Evolutionary conservation across 2,113 vertebrate species (phyloP).

Genomic region (Alethe diademata): DNA sequence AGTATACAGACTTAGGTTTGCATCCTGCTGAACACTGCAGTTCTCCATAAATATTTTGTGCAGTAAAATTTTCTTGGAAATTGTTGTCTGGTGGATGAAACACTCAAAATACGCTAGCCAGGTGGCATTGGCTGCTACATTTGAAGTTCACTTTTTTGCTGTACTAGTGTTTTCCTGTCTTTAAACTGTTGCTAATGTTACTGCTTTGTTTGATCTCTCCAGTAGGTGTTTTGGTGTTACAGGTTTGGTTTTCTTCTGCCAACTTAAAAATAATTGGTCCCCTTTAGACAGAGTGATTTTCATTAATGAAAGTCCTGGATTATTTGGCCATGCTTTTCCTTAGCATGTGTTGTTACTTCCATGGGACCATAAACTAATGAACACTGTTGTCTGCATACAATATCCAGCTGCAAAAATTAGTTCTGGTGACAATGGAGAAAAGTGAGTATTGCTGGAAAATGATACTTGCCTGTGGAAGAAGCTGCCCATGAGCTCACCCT

Average conservation of each 20-base stretch:
- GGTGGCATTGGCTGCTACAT: neutral
- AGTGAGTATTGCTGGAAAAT: constrained; percentile 70
- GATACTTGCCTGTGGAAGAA: constrained; percentile 55
- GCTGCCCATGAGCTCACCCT: constrained; percentile 77
- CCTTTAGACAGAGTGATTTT: neutral
- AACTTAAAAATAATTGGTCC: neutral
- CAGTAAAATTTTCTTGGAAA: neutral
- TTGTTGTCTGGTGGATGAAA: neutral
- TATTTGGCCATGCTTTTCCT: neutral
- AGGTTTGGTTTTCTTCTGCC: neutral
- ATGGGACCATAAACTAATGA: neutral
- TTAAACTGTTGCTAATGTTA: neutral
- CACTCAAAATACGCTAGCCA: neutral
- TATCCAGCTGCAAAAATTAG: constrained; percentile 33
- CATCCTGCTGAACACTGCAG: neutral
- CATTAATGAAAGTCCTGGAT: neutral
- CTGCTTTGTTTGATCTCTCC: neutral
- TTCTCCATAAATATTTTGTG: neutral
- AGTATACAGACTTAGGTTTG: neutral
- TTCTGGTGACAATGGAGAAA: constrained; percentile 36
- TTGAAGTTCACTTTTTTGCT: neutral
- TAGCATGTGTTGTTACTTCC: neutral
- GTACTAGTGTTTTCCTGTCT: neutral
- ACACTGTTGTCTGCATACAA: neutral
- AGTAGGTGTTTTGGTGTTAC: neutral